Evolutionary conservation across 2,888 invertebrate species (phyloP).

Genomic region (Caradrina clavipalpis): DNA sequence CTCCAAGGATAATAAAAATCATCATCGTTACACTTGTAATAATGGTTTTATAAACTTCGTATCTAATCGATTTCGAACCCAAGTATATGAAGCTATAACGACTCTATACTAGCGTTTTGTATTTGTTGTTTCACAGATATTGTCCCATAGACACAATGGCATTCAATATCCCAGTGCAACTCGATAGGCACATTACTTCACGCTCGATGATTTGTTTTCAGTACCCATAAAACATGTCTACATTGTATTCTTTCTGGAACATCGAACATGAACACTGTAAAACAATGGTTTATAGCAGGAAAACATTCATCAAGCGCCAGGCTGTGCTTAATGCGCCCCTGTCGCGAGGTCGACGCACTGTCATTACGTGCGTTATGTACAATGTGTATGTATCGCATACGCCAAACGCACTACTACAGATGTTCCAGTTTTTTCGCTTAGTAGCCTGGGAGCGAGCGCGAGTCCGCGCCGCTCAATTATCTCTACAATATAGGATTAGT

Average conservation of each 20-base stretch:
- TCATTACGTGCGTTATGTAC: slow-evolving; percentile 58
- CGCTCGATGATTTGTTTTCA: slow-evolving; percentile 61
- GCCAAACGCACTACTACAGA: slow-evolving; percentile 67
- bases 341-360: slow-evolving; percentile 67
- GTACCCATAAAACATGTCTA: slow-evolving; percentile 67
- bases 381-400: slow-evolving; percentile 66
- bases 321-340: slow-evolving; percentile 63
- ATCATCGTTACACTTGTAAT: too few relatives aligned
- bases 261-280: slow-evolving; percentile 69
- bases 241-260: slow-evolving; percentile 76
- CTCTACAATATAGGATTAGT: slow-evolving; percentile 66
- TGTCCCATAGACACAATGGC: slow-evolving; percentile 5
- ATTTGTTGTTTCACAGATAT: slow-evolving; percentile 17
- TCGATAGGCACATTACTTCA: slow-evolving; percentile 48
- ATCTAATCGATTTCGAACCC: background rate
- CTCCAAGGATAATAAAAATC: background rate
- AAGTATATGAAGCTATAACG: too few relatives aligned
- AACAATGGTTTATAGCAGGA: slow-evolving; percentile 77
- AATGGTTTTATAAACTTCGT: too few relatives aligned
- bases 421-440: slow-evolving; percentile 71
- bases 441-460: slow-evolving; percentile 36
- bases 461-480: slow-evolving; percentile 47
- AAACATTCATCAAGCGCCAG: slow-evolving; percentile 73
- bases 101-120: slow-evolving; percentile 1
- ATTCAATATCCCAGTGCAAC: slow-evolving; percentile 33